Percentiles rank a stretch among this genome's conserved stretches.
phyloP scores from a whole-genome alignment of 2,888 invertebrate genomes.

The Eupithecia insigniata region DNA sequence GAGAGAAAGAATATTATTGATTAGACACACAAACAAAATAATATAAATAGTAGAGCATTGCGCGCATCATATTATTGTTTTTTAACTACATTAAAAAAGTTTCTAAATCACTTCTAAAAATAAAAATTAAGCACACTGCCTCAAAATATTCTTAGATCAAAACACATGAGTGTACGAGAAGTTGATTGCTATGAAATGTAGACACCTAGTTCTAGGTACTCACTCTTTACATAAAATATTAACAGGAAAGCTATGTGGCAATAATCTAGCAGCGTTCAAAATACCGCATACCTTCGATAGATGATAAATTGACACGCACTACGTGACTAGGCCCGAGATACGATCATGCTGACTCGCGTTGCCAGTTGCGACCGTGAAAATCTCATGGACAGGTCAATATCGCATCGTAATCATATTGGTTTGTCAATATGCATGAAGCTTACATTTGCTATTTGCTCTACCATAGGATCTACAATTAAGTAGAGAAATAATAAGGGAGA shows the following conservation, averaged over 20 bases:
- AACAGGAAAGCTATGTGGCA: neutral
- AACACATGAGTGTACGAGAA: neutral
- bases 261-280: slow-evolving; percentile 54
- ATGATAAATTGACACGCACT: slow-evolving; percentile 70
- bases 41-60: too few relatives aligned
- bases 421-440: slow-evolving; percentile 12
- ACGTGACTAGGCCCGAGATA: slow-evolving; percentile 62
- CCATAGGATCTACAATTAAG: neutral
- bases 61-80: too few relatives aligned
- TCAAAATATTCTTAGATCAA: too few relatives aligned
- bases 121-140: too few relatives aligned
- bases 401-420: slow-evolving; percentile 27
- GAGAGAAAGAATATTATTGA: too few relatives aligned
- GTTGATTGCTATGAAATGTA: neutral
- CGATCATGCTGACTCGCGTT: slow-evolving; percentile 59
- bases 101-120: too few relatives aligned
- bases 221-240: neutral
- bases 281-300: slow-evolving; percentile 53
- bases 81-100: too few relatives aligned
- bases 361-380: slow-evolving; percentile 51
- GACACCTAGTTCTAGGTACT: neutral
- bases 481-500: too few relatives aligned
- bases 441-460: neutral
- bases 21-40: too few relatives aligned
- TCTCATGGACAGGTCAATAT: slow-evolving; percentile 44